A percentile compares a stretch with the other conserved stretches of the same genome.
Evolutionary conservation across 2,888 invertebrate genomes (phyloP).

Genomic region (Rhagium mordax): DNA sequence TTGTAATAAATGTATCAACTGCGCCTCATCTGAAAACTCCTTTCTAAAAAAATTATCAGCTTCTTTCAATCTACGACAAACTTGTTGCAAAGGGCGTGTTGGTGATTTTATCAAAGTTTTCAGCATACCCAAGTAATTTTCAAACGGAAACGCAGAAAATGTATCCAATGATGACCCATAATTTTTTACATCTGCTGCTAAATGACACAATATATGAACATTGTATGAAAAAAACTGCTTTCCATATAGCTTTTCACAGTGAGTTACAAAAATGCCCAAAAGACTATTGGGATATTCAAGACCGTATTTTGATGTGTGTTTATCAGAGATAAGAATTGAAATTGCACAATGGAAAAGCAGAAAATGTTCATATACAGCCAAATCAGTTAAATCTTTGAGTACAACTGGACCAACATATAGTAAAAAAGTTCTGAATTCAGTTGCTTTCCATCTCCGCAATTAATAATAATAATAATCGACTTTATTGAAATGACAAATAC

Average conservation of each 20-base stretch:
- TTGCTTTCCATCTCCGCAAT: too few species aligned
- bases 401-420: slow-evolving; percentile 27
- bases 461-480: too few species aligned
- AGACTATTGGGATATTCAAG: not conserved
- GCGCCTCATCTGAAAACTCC: not conserved
- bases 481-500: too few species aligned
- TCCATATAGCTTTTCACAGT: slow-evolving; percentile 12
- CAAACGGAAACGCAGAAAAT: slow-evolving; percentile 11
- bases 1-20: not conserved
- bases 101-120: slow-evolving; percentile 6
- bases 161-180: slow-evolving; percentile 9
- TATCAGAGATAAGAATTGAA: slow-evolving; percentile 26
- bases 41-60: not conserved
- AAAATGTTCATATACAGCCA: slow-evolving; percentile 35
- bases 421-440: slow-evolving; percentile 31
- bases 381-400: slow-evolving; percentile 23
- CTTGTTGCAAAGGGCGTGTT: not conserved
- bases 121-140: slow-evolving; percentile 7
- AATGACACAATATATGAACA: slow-evolving; percentile 11
- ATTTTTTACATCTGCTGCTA: slow-evolving; percentile 1
- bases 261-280: not conserved
- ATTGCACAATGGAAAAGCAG: slow-evolving; percentile 36
- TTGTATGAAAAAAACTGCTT: slow-evolving; percentile 8
- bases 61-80: slow-evolving; percentile 1
- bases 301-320: slow-evolving; percentile 1